Percentiles rank a stretch among this genome's conserved stretches.
Conservation (phyloP, 2,797 vertebrate species). For the Pithecia hirsuta region DNA sequence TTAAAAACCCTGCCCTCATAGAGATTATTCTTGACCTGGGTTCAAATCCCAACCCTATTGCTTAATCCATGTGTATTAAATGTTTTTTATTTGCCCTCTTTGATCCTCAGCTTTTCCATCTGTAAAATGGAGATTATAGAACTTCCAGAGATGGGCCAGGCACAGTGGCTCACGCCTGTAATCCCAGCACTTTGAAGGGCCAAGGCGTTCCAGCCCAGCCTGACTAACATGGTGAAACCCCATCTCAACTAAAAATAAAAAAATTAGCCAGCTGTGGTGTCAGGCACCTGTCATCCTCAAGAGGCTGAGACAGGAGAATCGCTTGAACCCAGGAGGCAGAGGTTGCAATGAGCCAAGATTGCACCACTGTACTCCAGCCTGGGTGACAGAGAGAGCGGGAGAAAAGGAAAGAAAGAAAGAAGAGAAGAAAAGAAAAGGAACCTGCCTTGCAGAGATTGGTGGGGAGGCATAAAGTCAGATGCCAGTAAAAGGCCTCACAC, state of each 20-base stretch:
- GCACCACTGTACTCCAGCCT: neutral
- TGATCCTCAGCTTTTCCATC: neutral
- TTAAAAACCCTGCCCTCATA: accelerated
- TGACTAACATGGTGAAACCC: neutral
- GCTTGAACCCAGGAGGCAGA: neutral
- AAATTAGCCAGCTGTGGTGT: neutral
- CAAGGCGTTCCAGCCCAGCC: neutral
- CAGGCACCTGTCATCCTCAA: neutral
- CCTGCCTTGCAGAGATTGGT: neutral
- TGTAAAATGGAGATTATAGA: neutral
- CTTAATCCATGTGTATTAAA: neutral
- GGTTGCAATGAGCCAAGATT: neutral
- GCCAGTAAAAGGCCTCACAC: neutral
- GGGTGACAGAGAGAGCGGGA: neutral
- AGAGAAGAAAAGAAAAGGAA: too few species aligned
- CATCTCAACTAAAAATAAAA: neutral
- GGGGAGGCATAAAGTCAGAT: too few species aligned
- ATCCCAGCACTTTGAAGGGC: neutral
- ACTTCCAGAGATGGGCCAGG: neutral
- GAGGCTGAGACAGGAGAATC: neutral
- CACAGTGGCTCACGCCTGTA: neutral
- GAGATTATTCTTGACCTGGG: neutral
- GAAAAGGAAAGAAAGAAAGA: too few species aligned
- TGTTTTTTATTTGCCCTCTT: neutral
- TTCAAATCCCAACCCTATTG: neutral